These are phyloP conservation scores for Artemia sinica DNA, from an alignment of 2,888 invertebrate genomes.

Conservation along the genomic window DNA sequence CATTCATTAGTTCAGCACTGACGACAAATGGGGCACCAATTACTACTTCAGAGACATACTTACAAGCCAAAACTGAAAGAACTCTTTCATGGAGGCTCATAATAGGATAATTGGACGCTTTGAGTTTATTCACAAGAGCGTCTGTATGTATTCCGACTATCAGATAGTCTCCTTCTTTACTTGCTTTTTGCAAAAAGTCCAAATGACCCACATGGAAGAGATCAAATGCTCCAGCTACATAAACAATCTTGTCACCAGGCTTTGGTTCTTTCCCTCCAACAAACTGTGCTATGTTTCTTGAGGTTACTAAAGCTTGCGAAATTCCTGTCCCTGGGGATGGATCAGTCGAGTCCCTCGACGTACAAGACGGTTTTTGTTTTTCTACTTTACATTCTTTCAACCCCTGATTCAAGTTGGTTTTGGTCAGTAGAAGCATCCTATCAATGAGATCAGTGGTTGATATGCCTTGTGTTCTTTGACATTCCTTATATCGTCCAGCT, in stretches of 20 bases:
- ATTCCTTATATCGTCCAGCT: too few relatives aligned
- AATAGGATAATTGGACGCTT: constrained; percentile 88
- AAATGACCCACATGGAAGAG: constrained; percentile 94
- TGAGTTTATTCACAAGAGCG: constrained; percentile 72
- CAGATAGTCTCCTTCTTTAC: constrained; percentile 27
- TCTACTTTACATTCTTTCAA: too few relatives aligned
- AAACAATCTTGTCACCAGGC: constrained; percentile 48
- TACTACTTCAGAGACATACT: constrained; percentile 95
- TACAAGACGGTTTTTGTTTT: too few relatives aligned
- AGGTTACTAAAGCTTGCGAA: constrained; percentile 88
- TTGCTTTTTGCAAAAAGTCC: constrained; percentile 80
- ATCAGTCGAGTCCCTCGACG: constrained; percentile 40
- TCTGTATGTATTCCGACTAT: constrained; percentile 50
- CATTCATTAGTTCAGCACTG: constrained; percentile 77
- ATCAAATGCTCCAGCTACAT: constrained; percentile 95
- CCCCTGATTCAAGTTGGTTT: too few relatives aligned
- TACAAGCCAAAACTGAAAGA: constrained; percentile 85
- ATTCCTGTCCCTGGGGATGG: constrained; percentile 92
- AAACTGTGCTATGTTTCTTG: constrained; percentile 89
- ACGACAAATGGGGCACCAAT: constrained; percentile 94
- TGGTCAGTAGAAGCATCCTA: too few relatives aligned
- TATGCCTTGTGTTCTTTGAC: too few relatives aligned
- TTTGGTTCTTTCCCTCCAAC: constrained; percentile 68
- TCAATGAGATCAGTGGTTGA: too few relatives aligned
- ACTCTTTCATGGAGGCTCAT: constrained; percentile 95